Evolutionary conservation across 1,140 invertebrate genomes (phyloP), one percentile per base, ranked within the genome.

Genomic region (Olivierus martensii): DNA sequence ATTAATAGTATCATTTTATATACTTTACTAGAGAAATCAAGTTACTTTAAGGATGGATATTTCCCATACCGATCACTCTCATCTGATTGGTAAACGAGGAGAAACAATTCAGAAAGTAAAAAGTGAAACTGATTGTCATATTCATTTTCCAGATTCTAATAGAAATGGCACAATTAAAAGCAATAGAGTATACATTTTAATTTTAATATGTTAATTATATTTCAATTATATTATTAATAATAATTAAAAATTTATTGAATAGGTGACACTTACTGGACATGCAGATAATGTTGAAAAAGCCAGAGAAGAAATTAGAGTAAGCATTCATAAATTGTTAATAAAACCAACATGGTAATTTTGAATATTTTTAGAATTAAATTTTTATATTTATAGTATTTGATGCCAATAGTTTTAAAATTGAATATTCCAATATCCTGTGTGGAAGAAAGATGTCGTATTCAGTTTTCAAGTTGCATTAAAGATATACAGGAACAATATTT

Each of bases 41-140:
- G 89, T 96, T 42, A 95, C 89, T 22, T 82, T 98, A 79, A 99
- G 98, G 73, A 83, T 99, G 74, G 92, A 98, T 68, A 88, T 98
- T 35, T 91, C 91, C 59, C 94, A 94, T 69, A 93, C 89, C 11
- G 90, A 95, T 66, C 94, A 99, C 71, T 96, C 91, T 3, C 92
- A 97, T 67, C 93, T 97, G 51, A 99, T 99, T 67, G 94, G 94
- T 57, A 87, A 88, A 72, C 87, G 87, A 51, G 94, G 93, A 15
- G 75, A 84, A 58, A 94, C 89, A 53, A 96, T 96, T 59, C 93
- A 94, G 66, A 78, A 82, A 52, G 90, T 97, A 22, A 97, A 96
- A 92, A 83, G 90, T 62, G 87, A 91, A 56, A 97, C 93, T 0
- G 79, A 81, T 11, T 97, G 92, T 64, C 93, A 97, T 64, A 94